phyloP scores from a whole-genome alignment of 1,140 invertebrate genomes.

The Drosophila eugracilis region DNA sequence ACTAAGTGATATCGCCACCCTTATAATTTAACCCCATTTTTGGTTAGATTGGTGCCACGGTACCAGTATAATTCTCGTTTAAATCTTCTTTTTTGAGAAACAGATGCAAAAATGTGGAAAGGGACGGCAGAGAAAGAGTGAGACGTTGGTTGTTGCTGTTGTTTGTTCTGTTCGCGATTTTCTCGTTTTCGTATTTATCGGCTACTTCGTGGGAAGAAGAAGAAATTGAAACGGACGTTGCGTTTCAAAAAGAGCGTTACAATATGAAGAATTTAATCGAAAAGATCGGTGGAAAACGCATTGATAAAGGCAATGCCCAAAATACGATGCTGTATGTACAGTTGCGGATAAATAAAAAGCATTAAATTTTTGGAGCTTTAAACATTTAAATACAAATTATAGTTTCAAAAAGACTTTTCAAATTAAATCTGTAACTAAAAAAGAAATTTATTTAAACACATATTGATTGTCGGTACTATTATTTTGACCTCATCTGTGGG shows the following conservation, averaged over 20 bases:
- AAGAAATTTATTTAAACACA: too few species aligned
- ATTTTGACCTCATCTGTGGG: conserved; percentile 25
- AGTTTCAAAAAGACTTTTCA: too few species aligned
- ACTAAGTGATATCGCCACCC: neutral
- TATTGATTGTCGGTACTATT: neutral
- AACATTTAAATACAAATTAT: too few species aligned
- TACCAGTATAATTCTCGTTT: conserved; percentile 37
- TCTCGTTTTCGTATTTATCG: conserved; percentile 36
- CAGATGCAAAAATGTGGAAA: conserved; percentile 30
- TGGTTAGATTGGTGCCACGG: conserved; percentile 16
- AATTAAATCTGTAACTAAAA: too few species aligned
- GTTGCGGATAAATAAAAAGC: neutral
- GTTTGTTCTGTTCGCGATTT: conserved; percentile 32
- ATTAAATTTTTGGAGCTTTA: too few species aligned
- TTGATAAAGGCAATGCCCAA: conserved; percentile 24
- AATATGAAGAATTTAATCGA: conserved; percentile 32
- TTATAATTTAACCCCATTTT: conserved; percentile 11
- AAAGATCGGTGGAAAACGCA: conserved; percentile 15
- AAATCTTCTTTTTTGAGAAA: conserved; percentile 41
- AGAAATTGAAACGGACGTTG: conserved; percentile 48
- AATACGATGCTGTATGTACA: conserved; percentile 14
- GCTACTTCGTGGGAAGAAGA: conserved; percentile 31
- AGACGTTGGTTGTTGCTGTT: conserved; percentile 12
- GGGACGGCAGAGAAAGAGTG: conserved; percentile 6
- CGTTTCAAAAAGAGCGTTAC: conserved; percentile 51